Base-by-base conservation (phyloP, 2,113 vertebrate genomes). In the Castor canadensis region DNA sequence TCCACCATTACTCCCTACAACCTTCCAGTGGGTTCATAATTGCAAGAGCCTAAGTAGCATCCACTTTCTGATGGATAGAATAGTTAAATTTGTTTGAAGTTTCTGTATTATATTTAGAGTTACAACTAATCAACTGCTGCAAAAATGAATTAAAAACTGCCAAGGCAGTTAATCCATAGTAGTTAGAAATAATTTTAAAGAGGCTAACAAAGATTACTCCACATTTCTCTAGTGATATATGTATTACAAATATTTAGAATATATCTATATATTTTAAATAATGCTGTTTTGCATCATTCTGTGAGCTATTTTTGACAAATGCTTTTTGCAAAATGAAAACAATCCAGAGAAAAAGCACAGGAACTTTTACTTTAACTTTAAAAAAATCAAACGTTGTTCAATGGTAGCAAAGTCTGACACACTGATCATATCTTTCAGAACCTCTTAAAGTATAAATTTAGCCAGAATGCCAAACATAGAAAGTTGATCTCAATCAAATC, bases 401-500 rank as follows among this genome's bases (percentile, higher is more conserved):
- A 89, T 60, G 56, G 43, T 69, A 40, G 24, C 40, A 43, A 79
- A 87, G 62, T 93, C 16, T 12, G 38, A 62, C 22, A 84, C 3
- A 30, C 19, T 64, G 80, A 93, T 87, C n/a, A 20, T 72, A 69
- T 87, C n/a, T 80, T 86, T 71, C 26, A 82, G 73, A 92, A 93
- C 19, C 22, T 84, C 87, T 86, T 87, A 45, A 90, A 81, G 84
- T 95, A 13, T 76, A 93, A 90, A 93, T 96, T 75, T 84, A 56
- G 45, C 83, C 80, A 90, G 43, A 58, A n/a, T 9, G 5, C 24
- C 66, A 81, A 69, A 80, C 77, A 87, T 32, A 84, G 66, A 95
- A 76, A 93, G 75, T 47, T 93, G 6, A 87, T 92, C 40, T 72
- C 90, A 93, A 89, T 67, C 56, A 84, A 92, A 84, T 92, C 80